Evolutionary conservation across 1,140 invertebrate genomes (phyloP), one percentile per base, ranked within the genome.

Genomic region (Anastatus disparis): DNA sequence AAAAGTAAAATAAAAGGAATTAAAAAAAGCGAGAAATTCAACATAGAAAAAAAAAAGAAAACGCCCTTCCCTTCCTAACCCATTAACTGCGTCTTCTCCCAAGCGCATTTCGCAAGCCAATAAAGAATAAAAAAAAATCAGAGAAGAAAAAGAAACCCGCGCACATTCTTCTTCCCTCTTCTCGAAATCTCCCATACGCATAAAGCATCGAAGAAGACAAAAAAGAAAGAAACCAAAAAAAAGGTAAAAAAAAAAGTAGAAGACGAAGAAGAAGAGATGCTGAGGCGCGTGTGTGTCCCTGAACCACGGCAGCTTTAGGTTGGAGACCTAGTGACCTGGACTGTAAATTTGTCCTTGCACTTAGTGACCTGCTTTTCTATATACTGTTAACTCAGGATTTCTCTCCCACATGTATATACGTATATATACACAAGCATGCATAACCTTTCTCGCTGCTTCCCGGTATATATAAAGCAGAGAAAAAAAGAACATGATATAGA

Each of bases 341-440:
- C 76, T 75, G n/a, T 67, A 62, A n/a, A 2, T n/a, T 20, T 79
- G 81, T 85, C 81, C 83, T 84, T 84, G 83, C 76, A 79, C 80
- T 76, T 72, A 48, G 70, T 78, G 81, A 78, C 83, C 82, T 68
- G 81, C 52, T 83, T 85, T 6, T 35, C 31, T 35, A n/a, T n/a
- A n/a, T n/a, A n/a, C 31, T 10, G 31, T 35, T 35, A 35, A 10
- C 31, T 35, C 31, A 35, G 31, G 31, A 35, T 35, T 10, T 10
- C 31, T 35, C 10, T 6, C 10, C 4, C 31, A n/a, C n/a, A n/a
- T n/a, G n/a, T n/a, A n/a, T n/a, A n/a, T n/a, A n/a, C n/a, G n/a
- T n/a, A n/a, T n/a, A n/a, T n/a, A n/a, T n/a, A n/a, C n/a, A n/a
- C n/a, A n/a, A n/a, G n/a, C n/a, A n/a, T n/a, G n/a, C n/a, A n/a